phyloP scores from a whole-genome alignment of 2,888 invertebrate species.

The Drosophila neoperkinsi region DNA sequence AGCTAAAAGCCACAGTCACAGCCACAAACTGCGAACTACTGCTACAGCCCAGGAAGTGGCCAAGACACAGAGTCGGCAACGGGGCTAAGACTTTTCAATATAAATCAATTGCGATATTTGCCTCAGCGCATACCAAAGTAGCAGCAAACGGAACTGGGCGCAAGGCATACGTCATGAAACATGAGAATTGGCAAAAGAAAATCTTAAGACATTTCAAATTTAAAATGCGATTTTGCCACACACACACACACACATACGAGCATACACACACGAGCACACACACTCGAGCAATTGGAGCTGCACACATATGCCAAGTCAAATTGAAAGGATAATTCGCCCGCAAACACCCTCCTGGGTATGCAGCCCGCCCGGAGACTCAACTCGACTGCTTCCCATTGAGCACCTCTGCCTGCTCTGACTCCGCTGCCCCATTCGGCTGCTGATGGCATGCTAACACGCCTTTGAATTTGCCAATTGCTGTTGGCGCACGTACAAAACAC shows the following conservation, averaged over 20 bases:
- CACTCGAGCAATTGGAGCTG: slow-evolving; percentile 19
- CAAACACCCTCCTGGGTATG: slow-evolving; percentile 83
- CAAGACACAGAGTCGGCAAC: slow-evolving; percentile 55
- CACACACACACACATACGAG: slow-evolving; percentile 31
- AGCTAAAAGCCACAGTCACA: slow-evolving; percentile 28
- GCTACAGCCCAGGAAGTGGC: slow-evolving; percentile 63
- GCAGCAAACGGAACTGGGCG: slow-evolving; percentile 62
- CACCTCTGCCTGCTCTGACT: neutral
- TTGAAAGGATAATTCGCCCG: slow-evolving; percentile 85
- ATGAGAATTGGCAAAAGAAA: slow-evolving; percentile 71
- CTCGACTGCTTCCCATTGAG: slow-evolving; percentile 31
- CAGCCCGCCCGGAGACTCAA: slow-evolving; percentile 46
- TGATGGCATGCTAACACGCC: slow-evolving; percentile 82
- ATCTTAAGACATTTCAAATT: slow-evolving; percentile 83
- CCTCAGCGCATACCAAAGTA: slow-evolving; percentile 65
- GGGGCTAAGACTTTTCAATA: slow-evolving; percentile 78
- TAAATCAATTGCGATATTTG: slow-evolving; percentile 81
- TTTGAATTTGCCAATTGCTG: slow-evolving; percentile 84
- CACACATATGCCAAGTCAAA: slow-evolving; percentile 84
- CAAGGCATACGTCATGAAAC: slow-evolving; percentile 72
- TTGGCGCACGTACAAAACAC: slow-evolving; percentile 83
- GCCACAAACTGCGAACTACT: slow-evolving; percentile 13
- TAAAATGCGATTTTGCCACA: slow-evolving; percentile 76
- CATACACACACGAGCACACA: slow-evolving; percentile 7
- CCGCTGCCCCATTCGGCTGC: slow-evolving; percentile 38